A percentile compares a stretch with the other conserved stretches of the same genome.
phyloP scores from a whole-genome alignment of 2,113 vertebrate genomes.

The Syngnathus typhle region DNA sequence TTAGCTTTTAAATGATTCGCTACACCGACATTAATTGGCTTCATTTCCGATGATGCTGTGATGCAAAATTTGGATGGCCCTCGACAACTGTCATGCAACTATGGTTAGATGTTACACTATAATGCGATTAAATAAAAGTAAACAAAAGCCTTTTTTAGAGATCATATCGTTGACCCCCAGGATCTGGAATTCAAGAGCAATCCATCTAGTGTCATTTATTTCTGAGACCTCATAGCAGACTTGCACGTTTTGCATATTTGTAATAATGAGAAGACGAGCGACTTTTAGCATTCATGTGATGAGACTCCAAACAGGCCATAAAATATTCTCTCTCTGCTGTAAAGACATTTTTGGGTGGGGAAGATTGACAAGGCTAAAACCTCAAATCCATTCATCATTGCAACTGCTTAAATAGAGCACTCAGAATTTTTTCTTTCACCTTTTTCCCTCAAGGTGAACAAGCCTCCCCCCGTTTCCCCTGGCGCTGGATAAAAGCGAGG shows the following conservation, averaged over 20 bases:
- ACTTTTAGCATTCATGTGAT: background rate
- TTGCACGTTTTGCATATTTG: background rate
- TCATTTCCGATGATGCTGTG: constrained; percentile 42
- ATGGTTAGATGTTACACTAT: too few species aligned
- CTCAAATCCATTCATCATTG: background rate
- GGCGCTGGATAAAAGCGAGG: constrained; percentile 20
- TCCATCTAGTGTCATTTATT: background rate
- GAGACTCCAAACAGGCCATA: constrained; percentile 19
- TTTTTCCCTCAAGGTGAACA: constrained; percentile 38
- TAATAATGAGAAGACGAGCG: background rate
- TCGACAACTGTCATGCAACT: background rate
- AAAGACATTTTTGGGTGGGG: too few species aligned
- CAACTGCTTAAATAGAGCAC: background rate
- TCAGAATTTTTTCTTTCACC: constrained; percentile 17
- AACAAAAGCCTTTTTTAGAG: too few species aligned
- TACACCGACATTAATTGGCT: constrained; percentile 47
- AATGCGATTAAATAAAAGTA: too few species aligned
- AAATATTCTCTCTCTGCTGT: constrained; percentile 30
- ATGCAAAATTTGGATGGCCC: too few species aligned
- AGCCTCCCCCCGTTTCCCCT: background rate
- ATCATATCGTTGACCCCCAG: too few species aligned
- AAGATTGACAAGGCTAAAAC: constrained; percentile 5
- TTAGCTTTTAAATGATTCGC: constrained; percentile 46
- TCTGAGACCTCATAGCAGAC: background rate
- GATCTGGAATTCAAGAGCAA: too few species aligned